Evolutionary conservation across 2,797 vertebrate species (phyloP).

Genomic region (Thalassophryne amazonica): DNA sequence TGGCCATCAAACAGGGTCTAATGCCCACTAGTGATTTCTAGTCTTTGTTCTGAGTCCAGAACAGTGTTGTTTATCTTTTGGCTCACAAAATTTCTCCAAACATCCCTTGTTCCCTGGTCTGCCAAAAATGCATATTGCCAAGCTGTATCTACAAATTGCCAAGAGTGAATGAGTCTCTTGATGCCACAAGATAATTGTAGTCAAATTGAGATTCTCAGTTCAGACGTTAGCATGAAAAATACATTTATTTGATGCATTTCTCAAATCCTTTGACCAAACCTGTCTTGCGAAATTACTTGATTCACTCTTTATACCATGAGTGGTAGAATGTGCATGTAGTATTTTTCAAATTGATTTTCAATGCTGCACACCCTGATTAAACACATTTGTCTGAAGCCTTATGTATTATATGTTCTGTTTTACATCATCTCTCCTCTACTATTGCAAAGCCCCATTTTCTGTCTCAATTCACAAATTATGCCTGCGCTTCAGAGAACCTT

Average conservation of each 20-base stretch:
- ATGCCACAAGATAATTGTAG: conserved; percentile 13
- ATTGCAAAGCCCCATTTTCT: background rate
- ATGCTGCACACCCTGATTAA: conserved; percentile 7
- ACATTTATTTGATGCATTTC: background rate
- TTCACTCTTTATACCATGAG: conserved; percentile 3
- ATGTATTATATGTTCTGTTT: conserved; percentile 21
- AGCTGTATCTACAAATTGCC: conserved; percentile 9
- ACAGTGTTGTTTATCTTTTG: conserved; percentile 49
- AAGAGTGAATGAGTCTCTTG: conserved; percentile 6
- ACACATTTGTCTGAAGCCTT: conserved; percentile 3
- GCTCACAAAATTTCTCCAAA: conserved; percentile 28
- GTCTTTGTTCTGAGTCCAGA: conserved; percentile 9
- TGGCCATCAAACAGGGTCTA: conserved; percentile 14
- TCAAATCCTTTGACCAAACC: conserved; percentile 6
- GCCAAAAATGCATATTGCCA: conserved; percentile 35
- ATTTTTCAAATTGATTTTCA: conserved; percentile 5
- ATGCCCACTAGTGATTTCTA: conserved; percentile 14
- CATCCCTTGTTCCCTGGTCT: conserved; percentile 21
- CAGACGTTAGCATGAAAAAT: conserved; percentile 3
- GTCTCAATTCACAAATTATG: background rate
- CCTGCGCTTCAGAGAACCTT: background rate
- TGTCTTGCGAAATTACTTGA: background rate
- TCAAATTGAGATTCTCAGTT: conserved; percentile 3
- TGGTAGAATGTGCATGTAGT: background rate
- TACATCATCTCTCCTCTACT: background rate